A percentile compares a stretch with the other conserved stretches of the same genome.
phyloP scores from a whole-genome alignment of 2,797 vertebrate genomes.

The Antrozous pallidus region DNA sequence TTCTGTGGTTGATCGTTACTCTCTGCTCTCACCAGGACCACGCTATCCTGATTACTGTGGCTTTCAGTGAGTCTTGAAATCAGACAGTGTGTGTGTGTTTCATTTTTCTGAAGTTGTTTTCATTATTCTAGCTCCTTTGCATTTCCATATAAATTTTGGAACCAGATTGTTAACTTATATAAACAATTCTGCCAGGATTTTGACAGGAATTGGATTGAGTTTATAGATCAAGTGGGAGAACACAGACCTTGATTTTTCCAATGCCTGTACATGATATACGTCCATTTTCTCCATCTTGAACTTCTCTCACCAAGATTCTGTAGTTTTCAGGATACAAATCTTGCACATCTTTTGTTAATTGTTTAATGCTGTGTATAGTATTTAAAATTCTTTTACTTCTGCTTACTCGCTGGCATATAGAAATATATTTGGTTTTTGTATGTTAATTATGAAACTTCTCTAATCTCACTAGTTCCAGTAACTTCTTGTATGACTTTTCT shows the following conservation, averaged over 20 bases:
- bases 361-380: background rate
- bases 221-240: background rate
- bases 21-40: too few species aligned
- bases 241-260: background rate
- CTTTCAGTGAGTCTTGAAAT: background rate
- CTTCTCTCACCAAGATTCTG: background rate
- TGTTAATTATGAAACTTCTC: background rate
- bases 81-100: background rate
- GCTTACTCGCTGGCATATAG: background rate
- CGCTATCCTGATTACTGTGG: background rate
- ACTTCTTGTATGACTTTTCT: background rate
- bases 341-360: background rate
- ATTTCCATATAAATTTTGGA: background rate
- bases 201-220: background rate
- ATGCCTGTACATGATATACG: background rate
- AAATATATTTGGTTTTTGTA: background rate
- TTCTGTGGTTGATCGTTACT: background rate
- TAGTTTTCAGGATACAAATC: background rate
- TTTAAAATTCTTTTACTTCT: background rate
- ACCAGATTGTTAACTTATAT: background rate
- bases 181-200: background rate
- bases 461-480: background rate
- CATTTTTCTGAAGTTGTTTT: background rate
- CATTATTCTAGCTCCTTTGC: background rate
- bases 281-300: background rate